These are phyloP conservation scores for Antigone vipio DNA, from an alignment of 2,113 vertebrate species.

Conservation along the genomic window DNA sequence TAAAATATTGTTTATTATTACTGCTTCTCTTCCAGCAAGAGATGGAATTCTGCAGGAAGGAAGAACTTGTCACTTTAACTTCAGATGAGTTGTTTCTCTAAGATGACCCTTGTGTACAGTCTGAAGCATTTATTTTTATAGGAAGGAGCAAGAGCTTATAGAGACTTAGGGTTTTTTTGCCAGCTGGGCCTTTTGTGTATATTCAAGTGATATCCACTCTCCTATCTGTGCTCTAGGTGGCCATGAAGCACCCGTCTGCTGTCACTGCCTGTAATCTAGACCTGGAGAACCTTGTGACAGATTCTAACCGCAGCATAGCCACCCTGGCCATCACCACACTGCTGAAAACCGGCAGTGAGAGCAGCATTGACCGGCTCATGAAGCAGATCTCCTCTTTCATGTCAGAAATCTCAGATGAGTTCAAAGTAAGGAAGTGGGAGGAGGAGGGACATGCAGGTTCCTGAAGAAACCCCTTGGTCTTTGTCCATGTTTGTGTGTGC, in stretches of 20 bases:
- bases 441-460: neutral
- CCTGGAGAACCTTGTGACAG: constrained; percentile 82
- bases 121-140: neutral
- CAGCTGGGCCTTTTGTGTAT: neutral
- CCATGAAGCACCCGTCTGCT: constrained; percentile 84
- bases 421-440: constrained; percentile 70
- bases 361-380: constrained; percentile 85
- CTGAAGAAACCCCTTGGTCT: neutral
- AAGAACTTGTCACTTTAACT: neutral
- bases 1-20: neutral
- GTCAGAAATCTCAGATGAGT: constrained; percentile 85
- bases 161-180: neutral
- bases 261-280: constrained; percentile 84
- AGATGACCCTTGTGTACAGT: neutral
- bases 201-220: neutral
- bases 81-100: neutral
- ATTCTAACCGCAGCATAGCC: constrained; percentile 83
- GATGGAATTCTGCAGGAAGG: neutral
- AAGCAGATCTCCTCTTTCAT: constrained; percentile 86
- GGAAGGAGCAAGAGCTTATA: neutral
- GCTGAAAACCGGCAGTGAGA: constrained; percentile 82
- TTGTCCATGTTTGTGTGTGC: neutral
- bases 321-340: constrained; percentile 82
- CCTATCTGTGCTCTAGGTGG: constrained; percentile 67
- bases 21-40: neutral